phyloP scores from a whole-genome alignment of 2,113 vertebrate species.

The Stigmatopora argus region DNA sequence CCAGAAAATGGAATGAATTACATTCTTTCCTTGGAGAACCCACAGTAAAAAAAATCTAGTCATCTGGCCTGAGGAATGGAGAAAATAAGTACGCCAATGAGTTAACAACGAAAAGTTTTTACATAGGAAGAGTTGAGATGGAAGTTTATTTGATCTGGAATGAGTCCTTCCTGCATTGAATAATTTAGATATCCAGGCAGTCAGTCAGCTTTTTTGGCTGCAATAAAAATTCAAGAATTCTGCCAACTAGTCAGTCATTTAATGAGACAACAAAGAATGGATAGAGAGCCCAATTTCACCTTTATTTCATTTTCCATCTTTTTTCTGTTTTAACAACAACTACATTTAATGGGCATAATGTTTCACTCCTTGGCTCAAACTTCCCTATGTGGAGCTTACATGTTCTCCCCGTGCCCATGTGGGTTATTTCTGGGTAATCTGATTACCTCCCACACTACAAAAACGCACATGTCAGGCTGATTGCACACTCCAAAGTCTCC shows the following conservation, averaged over 20 bases:
- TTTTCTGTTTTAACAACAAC: not conserved
- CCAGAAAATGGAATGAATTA: not conserved
- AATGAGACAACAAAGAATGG: not conserved
- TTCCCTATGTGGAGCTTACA: too few relatives aligned
- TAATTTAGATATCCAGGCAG: conserved; percentile 30
- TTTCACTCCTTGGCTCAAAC: too few relatives aligned
- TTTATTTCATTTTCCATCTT: not conserved
- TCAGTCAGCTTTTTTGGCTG: conserved; percentile 17
- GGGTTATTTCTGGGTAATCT: too few relatives aligned
- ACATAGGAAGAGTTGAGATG: conserved; percentile 36
- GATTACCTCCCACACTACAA: too few relatives aligned
- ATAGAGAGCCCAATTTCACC: not conserved
- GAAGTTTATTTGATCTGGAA: conserved; percentile 59
- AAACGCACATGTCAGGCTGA: too few relatives aligned
- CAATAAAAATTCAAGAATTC: conserved; percentile 9
- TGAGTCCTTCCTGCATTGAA: conserved; percentile 38
- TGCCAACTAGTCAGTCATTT: conserved; percentile 13
- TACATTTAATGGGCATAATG: not conserved
- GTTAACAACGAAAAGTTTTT: conserved; percentile 46
- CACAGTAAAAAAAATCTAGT: conserved; percentile 6
- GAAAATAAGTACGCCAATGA: conserved; percentile 16
- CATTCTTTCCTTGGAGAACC: not conserved
- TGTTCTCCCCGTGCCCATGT: too few relatives aligned
- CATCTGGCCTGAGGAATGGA: conserved; percentile 35
- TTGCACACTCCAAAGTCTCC: too few relatives aligned